Evolutionary conservation across 2,797 vertebrate genomes (phyloP).

Genomic region (Enoplosus armatus): DNA sequence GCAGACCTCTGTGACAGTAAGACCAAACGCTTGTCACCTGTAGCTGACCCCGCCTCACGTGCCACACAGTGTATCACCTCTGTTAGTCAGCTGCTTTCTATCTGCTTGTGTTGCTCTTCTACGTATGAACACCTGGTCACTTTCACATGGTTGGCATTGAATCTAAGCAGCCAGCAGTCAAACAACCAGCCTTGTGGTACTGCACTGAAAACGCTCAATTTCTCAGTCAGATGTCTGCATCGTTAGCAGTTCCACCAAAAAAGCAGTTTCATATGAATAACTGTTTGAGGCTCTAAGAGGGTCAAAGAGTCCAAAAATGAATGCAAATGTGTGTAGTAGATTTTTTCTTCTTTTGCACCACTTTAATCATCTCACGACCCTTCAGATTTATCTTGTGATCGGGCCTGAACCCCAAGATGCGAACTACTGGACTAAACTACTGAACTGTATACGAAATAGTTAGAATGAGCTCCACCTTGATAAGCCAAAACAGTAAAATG

Average conservation of each 20-base stretch:
- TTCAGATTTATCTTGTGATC: not conserved
- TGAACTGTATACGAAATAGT: not conserved
- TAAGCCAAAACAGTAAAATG: not conserved
- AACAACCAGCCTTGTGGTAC: not conserved
- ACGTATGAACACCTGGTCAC: conserved; percentile 37
- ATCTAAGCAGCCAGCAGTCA: not conserved
- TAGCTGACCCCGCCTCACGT: not conserved
- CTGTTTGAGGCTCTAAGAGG: not conserved
- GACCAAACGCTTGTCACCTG: not conserved
- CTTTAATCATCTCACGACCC: not conserved
- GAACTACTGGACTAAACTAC: not conserved
- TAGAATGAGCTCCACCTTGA: not conserved
- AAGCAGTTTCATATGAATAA: no score
- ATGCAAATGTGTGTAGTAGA: not conserved
- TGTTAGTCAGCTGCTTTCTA: conserved; percentile 1
- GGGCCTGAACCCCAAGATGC: not conserved
- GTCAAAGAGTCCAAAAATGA: not conserved
- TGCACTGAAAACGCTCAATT: not conserved
- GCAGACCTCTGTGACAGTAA: conserved; percentile 59
- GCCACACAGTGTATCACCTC: not conserved
- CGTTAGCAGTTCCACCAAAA: not conserved
- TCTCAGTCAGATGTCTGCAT: not conserved
- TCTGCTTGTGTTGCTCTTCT: conserved; percentile 10
- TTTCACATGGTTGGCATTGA: conserved; percentile 62
- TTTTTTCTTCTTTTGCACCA: not conserved